These are phyloP conservation scores for Hippocampus guttulatus DNA, from an alignment of 2,113 vertebrate species.

Conservation along the genomic window DNA sequence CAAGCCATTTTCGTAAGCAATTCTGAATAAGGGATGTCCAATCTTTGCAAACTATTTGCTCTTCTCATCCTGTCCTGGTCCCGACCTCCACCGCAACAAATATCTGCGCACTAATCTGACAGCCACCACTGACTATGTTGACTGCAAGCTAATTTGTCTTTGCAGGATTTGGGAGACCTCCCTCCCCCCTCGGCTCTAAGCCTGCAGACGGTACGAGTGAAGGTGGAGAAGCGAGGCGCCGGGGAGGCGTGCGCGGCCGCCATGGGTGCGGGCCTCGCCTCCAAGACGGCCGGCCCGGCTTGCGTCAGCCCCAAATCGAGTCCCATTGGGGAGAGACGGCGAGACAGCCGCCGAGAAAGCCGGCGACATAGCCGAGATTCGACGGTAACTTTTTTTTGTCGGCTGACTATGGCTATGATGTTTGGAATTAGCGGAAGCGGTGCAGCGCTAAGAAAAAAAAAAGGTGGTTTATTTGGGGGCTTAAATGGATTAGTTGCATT, in stretches of 20 bases:
- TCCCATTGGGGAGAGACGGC: conserved; percentile 34
- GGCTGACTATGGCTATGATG: no score
- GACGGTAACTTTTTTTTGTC: conserved; percentile 39
- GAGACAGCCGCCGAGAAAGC: conserved; percentile 56
- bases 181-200: conserved; percentile 77
- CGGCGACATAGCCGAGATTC: conserved; percentile 59
- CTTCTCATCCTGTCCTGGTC: no score
- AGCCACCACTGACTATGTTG: not conserved
- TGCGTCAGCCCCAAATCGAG: conserved; percentile 59
- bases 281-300: conserved; percentile 32
- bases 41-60: no score
- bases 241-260: conserved; percentile 60
- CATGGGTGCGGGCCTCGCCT: not conserved
- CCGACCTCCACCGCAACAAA: no score
- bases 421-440: no score
- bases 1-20: no score
- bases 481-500: no score
- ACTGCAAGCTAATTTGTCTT: not conserved
- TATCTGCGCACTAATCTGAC: no score
- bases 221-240: conserved; percentile 79
- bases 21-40: no score
- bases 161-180: conserved; percentile 77
- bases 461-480: no score
- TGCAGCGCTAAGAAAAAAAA: no score
- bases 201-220: conserved; percentile 86